phyloP scores from a whole-genome alignment of 1,140 invertebrate species.

The Grapholita molesta region DNA sequence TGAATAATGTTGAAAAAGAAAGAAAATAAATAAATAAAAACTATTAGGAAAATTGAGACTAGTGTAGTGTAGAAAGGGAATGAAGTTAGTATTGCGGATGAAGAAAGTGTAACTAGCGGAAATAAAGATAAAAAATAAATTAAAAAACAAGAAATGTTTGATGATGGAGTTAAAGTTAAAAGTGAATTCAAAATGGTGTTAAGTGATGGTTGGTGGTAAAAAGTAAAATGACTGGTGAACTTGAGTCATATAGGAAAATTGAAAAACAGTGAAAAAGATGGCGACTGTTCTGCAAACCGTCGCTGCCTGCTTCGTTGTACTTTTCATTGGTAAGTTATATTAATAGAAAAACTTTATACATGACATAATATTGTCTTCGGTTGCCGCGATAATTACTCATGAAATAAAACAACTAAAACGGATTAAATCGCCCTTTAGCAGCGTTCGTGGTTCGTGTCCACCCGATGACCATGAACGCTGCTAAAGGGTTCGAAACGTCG shows the following conservation, averaged over 20 bases:
- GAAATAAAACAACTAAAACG: too few relatives aligned
- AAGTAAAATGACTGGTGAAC: slow-evolving; percentile 30
- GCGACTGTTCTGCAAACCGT: slow-evolving; percentile 38
- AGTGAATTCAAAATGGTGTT: not conserved
- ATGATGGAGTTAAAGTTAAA: not conserved
- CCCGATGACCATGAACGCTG: too few relatives aligned
- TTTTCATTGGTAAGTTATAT: slow-evolving; percentile 54
- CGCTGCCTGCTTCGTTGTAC: slow-evolving; percentile 38
- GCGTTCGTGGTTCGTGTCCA: too few relatives aligned
- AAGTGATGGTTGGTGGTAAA: slow-evolving; percentile 12
- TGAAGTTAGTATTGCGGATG: too few relatives aligned
- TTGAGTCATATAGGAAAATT: slow-evolving; percentile 29
- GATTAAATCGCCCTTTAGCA: too few relatives aligned
- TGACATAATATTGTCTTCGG: too few relatives aligned
- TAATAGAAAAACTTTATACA: not conserved
- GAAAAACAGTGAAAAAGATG: slow-evolving; percentile 44
- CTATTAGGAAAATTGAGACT: not conserved
- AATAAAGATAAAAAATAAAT: not conserved
- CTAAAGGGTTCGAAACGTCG: too few relatives aligned
- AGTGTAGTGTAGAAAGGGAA: not conserved
- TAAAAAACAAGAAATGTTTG: not conserved
- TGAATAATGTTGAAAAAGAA: slow-evolving; percentile 1
- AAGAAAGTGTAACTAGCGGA: not conserved
- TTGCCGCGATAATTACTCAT: too few relatives aligned
- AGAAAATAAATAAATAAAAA: not conserved